phyloP scores from a whole-genome alignment of 2,113 vertebrate species.

The Myrmecophaga tridactyla region DNA sequence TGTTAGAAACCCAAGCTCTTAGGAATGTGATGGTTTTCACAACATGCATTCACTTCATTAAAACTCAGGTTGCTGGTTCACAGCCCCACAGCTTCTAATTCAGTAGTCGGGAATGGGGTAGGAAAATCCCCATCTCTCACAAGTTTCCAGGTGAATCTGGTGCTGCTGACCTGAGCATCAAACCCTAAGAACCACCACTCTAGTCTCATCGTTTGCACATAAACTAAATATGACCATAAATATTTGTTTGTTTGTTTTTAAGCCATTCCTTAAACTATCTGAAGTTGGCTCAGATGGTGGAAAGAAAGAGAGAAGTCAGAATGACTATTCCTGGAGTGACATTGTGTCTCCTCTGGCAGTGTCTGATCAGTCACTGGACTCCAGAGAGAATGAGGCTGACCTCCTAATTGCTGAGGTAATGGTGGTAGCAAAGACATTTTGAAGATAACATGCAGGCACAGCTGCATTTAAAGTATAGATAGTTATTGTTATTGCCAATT shows the following conservation, averaged over 20 bases:
- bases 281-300: not conserved
- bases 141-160: not conserved
- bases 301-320: not conserved
- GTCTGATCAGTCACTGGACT: not conserved
- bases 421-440: not conserved
- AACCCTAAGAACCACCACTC: not conserved
- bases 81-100: not conserved
- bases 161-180: not conserved
- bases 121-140: not conserved
- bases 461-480: not conserved
- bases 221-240: not conserved
- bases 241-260: slow-evolving; percentile 1
- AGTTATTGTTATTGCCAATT: slow-evolving; percentile 41
- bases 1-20: not conserved
- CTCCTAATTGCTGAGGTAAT: not conserved
- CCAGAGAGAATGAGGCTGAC: not conserved
- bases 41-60: not conserved
- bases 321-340: not conserved
- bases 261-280: not conserved
- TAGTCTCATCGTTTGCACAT: not conserved
- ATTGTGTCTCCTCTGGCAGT: not conserved
- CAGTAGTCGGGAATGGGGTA: not conserved
- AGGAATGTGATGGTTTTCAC: not conserved
- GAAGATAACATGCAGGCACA: not conserved
- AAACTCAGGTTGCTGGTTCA: not conserved